phyloP scores from a whole-genome alignment of 2,797 vertebrate genomes.

The Neomorphus geoffroyi region DNA sequence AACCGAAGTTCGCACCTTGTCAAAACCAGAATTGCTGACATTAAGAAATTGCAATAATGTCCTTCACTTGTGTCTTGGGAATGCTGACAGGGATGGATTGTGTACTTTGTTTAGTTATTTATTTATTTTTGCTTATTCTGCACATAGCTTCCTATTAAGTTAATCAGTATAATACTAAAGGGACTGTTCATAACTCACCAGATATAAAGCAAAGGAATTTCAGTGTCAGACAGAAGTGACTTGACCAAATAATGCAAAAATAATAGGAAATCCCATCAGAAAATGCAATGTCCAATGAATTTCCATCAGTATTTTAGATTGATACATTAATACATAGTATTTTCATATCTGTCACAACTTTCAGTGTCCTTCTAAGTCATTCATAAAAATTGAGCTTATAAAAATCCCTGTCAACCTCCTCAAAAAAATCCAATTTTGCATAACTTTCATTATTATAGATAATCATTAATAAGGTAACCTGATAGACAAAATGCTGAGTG shows the following conservation, averaged over 20 bases:
- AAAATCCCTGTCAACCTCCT: background rate
- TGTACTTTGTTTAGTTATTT: conserved; percentile 31
- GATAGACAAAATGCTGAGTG: conserved; percentile 16
- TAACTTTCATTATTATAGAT: conserved; percentile 11
- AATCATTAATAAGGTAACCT: conserved; percentile 16
- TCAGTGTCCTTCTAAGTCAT: background rate
- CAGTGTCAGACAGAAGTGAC: background rate
- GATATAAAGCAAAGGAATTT: background rate
- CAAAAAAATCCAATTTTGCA: conserved; percentile 3
- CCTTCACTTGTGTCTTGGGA: conserved; percentile 43
- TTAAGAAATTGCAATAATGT: conserved; percentile 19
- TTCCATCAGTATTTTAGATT: background rate
- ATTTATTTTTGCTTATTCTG: conserved; percentile 58
- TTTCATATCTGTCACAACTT: background rate
- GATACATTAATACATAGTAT: background rate
- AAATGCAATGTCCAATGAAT: background rate
- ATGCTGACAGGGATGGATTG: conserved; percentile 44
- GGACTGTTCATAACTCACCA: conserved; percentile 4
- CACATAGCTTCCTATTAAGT: conserved; percentile 47
- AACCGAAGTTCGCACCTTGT: conserved; percentile 44
- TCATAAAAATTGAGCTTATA: background rate
- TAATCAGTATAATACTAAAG: conserved; percentile 43
- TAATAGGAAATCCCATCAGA: background rate
- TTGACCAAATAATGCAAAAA: background rate
- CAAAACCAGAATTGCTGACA: conserved; percentile 27